Base-by-base conservation (phyloP, 2,888 invertebrate genomes). In the Synanthedon andrenaeformis region DNA sequence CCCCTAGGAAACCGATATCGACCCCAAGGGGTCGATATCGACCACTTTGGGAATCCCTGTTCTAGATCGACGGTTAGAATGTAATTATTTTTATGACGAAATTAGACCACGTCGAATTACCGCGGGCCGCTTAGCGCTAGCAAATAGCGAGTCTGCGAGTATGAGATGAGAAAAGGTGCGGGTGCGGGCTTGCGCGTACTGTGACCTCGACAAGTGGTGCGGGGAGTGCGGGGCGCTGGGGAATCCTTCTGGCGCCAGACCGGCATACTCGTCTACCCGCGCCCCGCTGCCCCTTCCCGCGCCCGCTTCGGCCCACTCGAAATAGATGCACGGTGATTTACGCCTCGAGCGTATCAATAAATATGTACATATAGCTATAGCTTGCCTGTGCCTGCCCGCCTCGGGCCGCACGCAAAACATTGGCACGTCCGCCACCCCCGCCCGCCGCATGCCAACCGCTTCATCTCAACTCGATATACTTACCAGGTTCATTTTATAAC, bases 231-330 rank as follows among this genome's bases (percentile, higher is more conserved):
- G 82, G 70, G 79, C 80, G 85, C 84, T 83, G 88, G 88, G 88
- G 88, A 88, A 88, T 88, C 88, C 88, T 86, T 84, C 82, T 87
- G 88, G 88, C 88, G 88, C 88, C 87, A 88, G 88, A 86, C 86
- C 82, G 88, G 75, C 86, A 83, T 70, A 79, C 76, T 75, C 73
- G 84, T 84, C 85, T 82, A 75, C 79, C 79, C 77, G 77, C 79
- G 69, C 79, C 77, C 79, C 76, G 59, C 74, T 64, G 64, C 68
- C 60, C 72, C 61, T 66, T 65, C 68, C 69, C 69, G 67, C 74
- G 69, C 76, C 71, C 74, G 56, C 61, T 63, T 72, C 74, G 70
- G 65, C 76, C 82, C 79, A 78, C 84, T 84, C 82, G 73, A 86
- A 83, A 86, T 84, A 86, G 85, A 85, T 78, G 82, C 82, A 82